phyloP scores from a whole-genome alignment of 1,140 invertebrate species.

The Drosophila ercepeae region DNA sequence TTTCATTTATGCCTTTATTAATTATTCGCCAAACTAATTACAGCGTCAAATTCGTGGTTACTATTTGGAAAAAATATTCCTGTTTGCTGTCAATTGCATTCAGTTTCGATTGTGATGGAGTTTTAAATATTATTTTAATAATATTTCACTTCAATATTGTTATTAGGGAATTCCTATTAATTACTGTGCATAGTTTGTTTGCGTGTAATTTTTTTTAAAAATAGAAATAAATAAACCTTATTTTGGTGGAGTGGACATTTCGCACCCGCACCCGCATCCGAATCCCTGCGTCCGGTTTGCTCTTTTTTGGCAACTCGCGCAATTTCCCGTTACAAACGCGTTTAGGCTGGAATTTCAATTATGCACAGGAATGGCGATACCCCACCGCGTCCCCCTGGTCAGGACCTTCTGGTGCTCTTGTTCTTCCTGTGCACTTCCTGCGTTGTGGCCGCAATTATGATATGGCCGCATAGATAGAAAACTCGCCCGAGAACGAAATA shows the following conservation, averaged over 20 bases:
- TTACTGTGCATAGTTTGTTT: not conserved
- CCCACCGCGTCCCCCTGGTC: not conserved
- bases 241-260: constrained; percentile 30
- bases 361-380: constrained; percentile 68
- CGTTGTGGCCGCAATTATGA: constrained; percentile 66
- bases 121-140: no score
- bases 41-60: not conserved
- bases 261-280: constrained; percentile 51
- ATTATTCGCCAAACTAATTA: constrained; percentile 44
- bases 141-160: no score
- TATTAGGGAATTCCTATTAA: no score
- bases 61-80: not conserved
- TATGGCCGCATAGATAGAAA: constrained; percentile 49
- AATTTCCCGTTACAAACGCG: constrained; percentile 80
- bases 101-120: not conserved
- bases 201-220: not conserved
- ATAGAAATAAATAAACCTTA: constrained; percentile 22
- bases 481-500: constrained; percentile 53
- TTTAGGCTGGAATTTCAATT: constrained; percentile 81
- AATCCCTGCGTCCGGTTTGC: constrained; percentile 46
- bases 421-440: constrained; percentile 45
- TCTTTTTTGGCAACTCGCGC: constrained; percentile 62
- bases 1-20: constrained; percentile 35
- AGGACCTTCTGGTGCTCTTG: not conserved
- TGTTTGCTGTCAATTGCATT: not conserved